Conservation (phyloP, 2,888 invertebrate genomes). For the Parnassius orleans region DNA sequence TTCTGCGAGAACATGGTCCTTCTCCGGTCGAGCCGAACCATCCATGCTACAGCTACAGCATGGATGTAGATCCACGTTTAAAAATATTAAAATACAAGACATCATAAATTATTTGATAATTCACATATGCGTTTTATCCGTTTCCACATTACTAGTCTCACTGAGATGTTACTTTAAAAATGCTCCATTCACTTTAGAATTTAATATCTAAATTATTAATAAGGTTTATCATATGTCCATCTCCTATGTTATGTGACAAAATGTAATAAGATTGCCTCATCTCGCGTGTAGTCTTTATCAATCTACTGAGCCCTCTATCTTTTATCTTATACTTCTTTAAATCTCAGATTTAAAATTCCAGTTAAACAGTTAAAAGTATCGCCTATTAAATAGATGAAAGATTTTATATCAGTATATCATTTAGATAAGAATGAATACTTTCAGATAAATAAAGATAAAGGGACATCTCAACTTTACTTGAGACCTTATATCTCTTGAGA, state of each 20-base stretch:
- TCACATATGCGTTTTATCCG: no score
- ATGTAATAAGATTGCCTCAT: constrained; percentile 19
- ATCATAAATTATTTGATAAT: no score
- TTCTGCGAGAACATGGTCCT: no score
- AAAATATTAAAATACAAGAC: no score
- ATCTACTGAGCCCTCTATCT: constrained; percentile 14
- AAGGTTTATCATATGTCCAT: constrained; percentile 19
- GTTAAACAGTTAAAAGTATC: constrained; percentile 19
- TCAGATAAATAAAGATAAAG: constrained; percentile 23
- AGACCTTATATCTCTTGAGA: not conserved
- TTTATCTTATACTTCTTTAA: constrained; percentile 23
- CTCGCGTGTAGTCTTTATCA: constrained; percentile 16
- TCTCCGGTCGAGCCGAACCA: no score
- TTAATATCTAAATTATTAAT: constrained; percentile 9
- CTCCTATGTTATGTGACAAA: constrained; percentile 17
- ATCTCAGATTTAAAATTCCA: constrained; percentile 23
- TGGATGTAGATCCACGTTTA: no score
- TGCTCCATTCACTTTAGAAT: constrained; percentile 1
- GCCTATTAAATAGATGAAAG: constrained; percentile 25
- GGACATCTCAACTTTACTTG: constrained; percentile 14
- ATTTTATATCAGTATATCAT: constrained; percentile 24
- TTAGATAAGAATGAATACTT: constrained; percentile 23
- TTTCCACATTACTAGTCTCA: not conserved
- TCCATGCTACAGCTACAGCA: no score
- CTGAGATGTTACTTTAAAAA: constrained; percentile 8